Base-by-base conservation (phyloP, 2,797 vertebrate genomes). In the Macropodus opercularis region DNA sequence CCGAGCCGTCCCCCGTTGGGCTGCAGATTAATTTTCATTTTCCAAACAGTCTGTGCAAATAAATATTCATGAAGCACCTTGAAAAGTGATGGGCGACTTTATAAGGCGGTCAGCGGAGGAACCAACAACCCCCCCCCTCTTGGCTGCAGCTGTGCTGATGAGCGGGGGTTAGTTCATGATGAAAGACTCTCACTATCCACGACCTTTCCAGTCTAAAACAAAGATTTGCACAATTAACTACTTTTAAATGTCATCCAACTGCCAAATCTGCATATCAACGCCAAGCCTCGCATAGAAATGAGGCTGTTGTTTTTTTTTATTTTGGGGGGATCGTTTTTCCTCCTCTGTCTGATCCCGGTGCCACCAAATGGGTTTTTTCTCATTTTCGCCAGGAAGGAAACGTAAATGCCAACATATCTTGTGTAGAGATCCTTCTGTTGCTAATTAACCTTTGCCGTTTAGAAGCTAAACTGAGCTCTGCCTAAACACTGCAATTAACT, bases 161-260 rank as follows among this genome's bases (percentile, higher is more conserved):
- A 38, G 40, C 59, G 52, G 62, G 57, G 56, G 57, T 49, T 67
- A 46, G 76, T 67, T 75, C 71, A 80, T 88, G 89, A 89, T 90
- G 85, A 87, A 90, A 89, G 84, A 86, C 83, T 81, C 82, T 83
- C 82, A 83, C 86, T 85, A 85, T 72, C 84, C 81, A 72, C 85
- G 90, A 92, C 91, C 91, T 93, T 93, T 93, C 87, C 85, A 86
- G 85, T 81, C 85, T 88, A 91, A 93, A 93, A 92, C 92, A 93
- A 92, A 92, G 90, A 92, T 91, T 92, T 93, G 90, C 89, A 92
- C 91, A 93, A 92, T 92, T 92, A 92, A 92, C 89, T 89, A 89
- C 90, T 92, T 91, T 92, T 91, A 92, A 93, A 93, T 93, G 92
- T 93, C 91, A 93, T 78, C 85, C 85, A 74, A 81, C 77, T 77